These are phyloP conservation scores for Carollia perspicillata DNA, from an alignment of 2,113 vertebrate genomes.

Conservation along the genomic window DNA sequence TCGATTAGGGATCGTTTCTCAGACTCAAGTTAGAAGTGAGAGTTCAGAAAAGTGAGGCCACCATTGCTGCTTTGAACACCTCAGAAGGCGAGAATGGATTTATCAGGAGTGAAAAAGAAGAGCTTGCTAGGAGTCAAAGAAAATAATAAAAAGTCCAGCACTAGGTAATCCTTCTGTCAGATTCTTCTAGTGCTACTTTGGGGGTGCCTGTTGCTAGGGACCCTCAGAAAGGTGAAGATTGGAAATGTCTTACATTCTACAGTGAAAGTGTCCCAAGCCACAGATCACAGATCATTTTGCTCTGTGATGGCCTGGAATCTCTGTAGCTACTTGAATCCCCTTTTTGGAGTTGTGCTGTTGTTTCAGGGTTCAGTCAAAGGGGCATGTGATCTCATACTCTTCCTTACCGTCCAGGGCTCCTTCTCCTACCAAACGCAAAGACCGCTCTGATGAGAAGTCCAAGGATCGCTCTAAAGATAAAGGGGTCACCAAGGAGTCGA, in stretches of 20 bases:
- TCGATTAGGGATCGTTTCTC: slow-evolving; percentile 79
- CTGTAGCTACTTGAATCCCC: slow-evolving; percentile 5
- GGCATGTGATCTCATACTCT: slow-evolving; percentile 1
- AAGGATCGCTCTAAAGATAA: slow-evolving; percentile 97
- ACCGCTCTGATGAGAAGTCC: slow-evolving; percentile 92
- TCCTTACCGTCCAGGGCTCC: slow-evolving; percentile 88
- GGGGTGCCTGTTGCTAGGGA: slow-evolving; percentile 43
- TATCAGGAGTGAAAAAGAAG: slow-evolving; percentile 83
- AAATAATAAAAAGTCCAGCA: slow-evolving; percentile 81
- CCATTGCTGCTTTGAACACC: slow-evolving; percentile 75
- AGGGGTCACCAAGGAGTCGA: slow-evolving; percentile 85
- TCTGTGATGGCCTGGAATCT: slow-evolving; percentile 33
- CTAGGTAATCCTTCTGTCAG: slow-evolving; percentile 75
- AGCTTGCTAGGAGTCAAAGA: slow-evolving; percentile 81
- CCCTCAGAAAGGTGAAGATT: slow-evolving; percentile 48
- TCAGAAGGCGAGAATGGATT: slow-evolving; percentile 79
- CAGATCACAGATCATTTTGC: neutral
- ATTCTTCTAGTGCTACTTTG: slow-evolving; percentile 73
- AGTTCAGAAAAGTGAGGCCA: slow-evolving; percentile 78
- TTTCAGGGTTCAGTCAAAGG: neutral
- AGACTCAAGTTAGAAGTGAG: slow-evolving; percentile 77
- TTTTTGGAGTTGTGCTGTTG: slow-evolving; percentile 45
- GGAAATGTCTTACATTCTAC: slow-evolving; percentile 11
- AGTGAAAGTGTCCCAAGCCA: slow-evolving; percentile 27
- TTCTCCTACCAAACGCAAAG: slow-evolving; percentile 95